phyloP scores from a whole-genome alignment of 2,113 vertebrate genomes.

The Pterocles gutturalis region DNA sequence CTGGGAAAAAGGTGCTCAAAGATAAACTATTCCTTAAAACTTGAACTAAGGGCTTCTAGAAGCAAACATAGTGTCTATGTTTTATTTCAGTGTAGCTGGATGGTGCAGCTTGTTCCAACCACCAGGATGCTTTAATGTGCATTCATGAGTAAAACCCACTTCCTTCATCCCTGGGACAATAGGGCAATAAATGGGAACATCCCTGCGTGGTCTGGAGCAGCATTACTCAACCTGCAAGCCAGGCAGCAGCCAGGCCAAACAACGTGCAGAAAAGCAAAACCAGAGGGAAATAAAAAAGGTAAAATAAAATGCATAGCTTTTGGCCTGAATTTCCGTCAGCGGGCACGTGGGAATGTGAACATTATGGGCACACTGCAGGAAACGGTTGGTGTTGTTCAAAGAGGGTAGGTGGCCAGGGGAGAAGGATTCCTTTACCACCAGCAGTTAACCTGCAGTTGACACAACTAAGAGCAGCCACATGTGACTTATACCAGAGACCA shows the following conservation, averaged over 20 bases:
- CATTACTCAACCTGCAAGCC: not conserved
- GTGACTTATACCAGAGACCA: not conserved
- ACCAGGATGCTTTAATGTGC: not conserved
- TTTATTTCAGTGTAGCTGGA: not conserved
- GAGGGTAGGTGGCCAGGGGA: not conserved
- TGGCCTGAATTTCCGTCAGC: not conserved
- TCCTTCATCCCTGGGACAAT: conserved; percentile 14
- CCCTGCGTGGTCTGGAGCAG: not conserved
- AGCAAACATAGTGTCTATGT: not conserved
- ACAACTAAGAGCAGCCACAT: not conserved
- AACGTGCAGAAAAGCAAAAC: not conserved
- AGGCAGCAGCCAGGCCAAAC: not conserved
- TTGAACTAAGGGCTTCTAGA: not conserved
- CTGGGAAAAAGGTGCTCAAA: not conserved
- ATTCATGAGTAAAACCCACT: conserved; percentile 5
- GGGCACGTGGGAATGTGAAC: not conserved
- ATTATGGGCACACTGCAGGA: not conserved
- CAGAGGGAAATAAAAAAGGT: not conserved
- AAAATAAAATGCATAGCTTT: not conserved
- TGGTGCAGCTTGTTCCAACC: not conserved
- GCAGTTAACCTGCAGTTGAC: not conserved
- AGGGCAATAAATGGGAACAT: conserved; percentile 6
- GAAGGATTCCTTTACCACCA: not conserved
- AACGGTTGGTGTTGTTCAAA: not conserved
- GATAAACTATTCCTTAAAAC: not conserved